phyloP scores from a whole-genome alignment of 1,140 invertebrate genomes.

The Magallana ariakensis region DNA sequence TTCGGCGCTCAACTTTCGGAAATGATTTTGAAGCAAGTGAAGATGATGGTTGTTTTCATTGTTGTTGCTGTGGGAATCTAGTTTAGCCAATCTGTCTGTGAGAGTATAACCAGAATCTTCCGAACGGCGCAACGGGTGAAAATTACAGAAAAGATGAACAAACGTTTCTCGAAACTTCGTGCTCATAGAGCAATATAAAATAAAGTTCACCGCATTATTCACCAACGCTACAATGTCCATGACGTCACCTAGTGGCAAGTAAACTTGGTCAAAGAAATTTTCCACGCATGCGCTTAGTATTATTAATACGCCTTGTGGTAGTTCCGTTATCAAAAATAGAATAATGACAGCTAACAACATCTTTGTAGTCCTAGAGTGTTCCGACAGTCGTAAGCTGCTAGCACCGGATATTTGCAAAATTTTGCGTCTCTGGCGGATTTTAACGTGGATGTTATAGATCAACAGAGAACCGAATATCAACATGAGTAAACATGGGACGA shows the following conservation, averaged over 20 bases:
- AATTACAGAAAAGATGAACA: slow-evolving; percentile 71
- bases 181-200: slow-evolving; percentile 96
- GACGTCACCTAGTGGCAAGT: slow-evolving; percentile 87
- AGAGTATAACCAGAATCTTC: slow-evolving; percentile 61
- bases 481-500: slow-evolving; percentile 80
- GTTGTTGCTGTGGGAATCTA: slow-evolving; percentile 58
- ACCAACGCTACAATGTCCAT: slow-evolving; percentile 96
- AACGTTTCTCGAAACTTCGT: slow-evolving; percentile 94
- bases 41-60: slow-evolving; percentile 53
- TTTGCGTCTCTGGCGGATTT: slow-evolving; percentile 72
- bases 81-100: slow-evolving; percentile 53
- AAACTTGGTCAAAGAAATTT: slow-evolving; percentile 77
- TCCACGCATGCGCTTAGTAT: slow-evolving; percentile 74
- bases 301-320: slow-evolving; percentile 84
- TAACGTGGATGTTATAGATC: slow-evolving; percentile 83
- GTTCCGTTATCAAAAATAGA: slow-evolving; percentile 92
- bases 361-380: slow-evolving; percentile 93
- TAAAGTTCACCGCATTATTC: slow-evolving; percentile 95
- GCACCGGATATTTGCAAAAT: slow-evolving; percentile 74
- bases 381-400: slow-evolving; percentile 67
- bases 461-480: slow-evolving; percentile 80
- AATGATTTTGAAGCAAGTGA: slow-evolving; percentile 15
- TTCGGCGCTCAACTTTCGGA: slow-evolving; percentile 4
- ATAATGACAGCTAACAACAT: slow-evolving; percentile 93
- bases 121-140: slow-evolving; percentile 37